Conservation (phyloP, 2,113 vertebrate species). For the Merops nubicus region DNA sequence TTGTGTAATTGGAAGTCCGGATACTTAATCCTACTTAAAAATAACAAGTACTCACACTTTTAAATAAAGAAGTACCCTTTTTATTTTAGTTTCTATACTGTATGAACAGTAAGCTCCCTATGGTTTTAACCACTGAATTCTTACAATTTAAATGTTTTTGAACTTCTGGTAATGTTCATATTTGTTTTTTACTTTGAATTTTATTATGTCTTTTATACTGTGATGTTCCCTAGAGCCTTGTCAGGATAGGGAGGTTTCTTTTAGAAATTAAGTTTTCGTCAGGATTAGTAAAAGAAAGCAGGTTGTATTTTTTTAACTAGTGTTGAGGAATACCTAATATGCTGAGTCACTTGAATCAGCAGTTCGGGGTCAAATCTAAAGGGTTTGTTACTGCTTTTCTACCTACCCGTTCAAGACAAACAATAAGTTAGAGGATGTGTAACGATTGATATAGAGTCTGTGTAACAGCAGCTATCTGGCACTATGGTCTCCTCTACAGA, state of each 20-base stretch:
- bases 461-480: not conserved
- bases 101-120: constrained; percentile 29
- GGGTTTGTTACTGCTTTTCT: not conserved
- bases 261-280: not conserved
- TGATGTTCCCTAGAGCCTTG: not conserved
- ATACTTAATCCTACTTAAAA: constrained; percentile 64
- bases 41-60: constrained; percentile 33
- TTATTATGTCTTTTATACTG: not conserved
- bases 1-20: constrained; percentile 57
- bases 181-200: constrained; percentile 24
- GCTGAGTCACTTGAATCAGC: not conserved
- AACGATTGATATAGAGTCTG: rapidly evolving
- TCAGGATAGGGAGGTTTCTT: not conserved
- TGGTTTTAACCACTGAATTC: constrained; percentile 16
- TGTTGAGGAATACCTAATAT: not conserved
- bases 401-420: not conserved
- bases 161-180: constrained; percentile 7
- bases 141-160: constrained; percentile 41
- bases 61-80: constrained; percentile 30
- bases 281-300: not conserved
- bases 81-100: constrained; percentile 15
- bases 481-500: not conserved
- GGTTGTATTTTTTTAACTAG: not conserved
- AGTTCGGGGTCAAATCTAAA: not conserved
- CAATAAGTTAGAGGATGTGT: not conserved